Evolutionary conservation across 2,888 invertebrate species (phyloP).

Genomic region (Endomychus coccineus): DNA sequence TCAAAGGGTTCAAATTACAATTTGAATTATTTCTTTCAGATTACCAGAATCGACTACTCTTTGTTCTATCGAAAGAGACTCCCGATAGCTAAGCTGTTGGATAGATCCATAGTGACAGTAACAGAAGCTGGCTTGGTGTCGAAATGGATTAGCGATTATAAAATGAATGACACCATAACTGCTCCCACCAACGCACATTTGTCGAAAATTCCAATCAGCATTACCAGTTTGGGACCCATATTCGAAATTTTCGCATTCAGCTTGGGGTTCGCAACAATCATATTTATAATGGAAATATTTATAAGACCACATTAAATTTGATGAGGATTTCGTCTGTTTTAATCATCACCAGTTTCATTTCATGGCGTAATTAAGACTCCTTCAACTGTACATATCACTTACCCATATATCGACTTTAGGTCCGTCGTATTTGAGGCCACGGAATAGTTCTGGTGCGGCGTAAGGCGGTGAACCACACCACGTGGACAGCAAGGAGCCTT

Average conservation of each 20-base stretch:
- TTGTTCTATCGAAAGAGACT: neutral
- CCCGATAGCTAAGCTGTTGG: neutral
- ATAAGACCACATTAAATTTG: no score
- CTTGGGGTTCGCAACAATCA: no score
- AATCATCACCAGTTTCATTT: no score
- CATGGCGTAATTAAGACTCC: no score
- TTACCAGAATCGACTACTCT: neutral
- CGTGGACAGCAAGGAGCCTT: slow-evolving; percentile 71
- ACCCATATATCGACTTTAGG: slow-evolving; percentile 98
- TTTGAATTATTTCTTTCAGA: neutral
- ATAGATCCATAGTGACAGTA: neutral
- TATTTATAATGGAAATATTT: no score
- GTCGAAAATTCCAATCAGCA: neutral
- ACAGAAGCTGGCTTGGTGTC: neutral
- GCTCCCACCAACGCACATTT: neutral
- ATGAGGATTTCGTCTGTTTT: no score
- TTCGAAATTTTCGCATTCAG: no score
- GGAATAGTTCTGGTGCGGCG: slow-evolving; percentile 93
- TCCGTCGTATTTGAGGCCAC: slow-evolving; percentile 90
- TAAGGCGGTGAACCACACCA: slow-evolving; percentile 95
- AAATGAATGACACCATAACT: neutral
- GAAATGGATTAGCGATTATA: slow-evolving; percentile 1
- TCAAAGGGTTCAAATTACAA: no score
- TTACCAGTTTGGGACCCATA: no score
- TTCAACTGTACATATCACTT: slow-evolving; percentile 33